Evolutionary conservation across 2,113 vertebrate species (phyloP).

Genomic region (Peromyscus californicus): DNA sequence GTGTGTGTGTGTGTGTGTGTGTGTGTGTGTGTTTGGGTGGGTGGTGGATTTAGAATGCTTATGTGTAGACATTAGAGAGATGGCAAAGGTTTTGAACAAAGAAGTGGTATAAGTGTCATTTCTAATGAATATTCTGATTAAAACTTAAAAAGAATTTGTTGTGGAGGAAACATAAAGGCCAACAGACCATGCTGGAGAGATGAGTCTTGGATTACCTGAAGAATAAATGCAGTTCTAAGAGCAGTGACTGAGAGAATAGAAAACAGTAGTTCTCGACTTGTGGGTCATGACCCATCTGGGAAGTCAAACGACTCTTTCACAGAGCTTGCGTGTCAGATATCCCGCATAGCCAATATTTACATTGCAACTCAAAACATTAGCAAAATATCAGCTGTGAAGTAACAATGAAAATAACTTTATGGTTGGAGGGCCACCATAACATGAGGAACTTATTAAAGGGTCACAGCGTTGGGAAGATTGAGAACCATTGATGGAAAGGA

Average conservation of each 20-base stretch:
- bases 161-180: not conserved
- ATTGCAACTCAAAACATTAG: not conserved
- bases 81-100: conserved; percentile 9
- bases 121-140: conserved; percentile 4
- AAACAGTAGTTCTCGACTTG: not conserved
- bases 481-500: not conserved
- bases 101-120: not conserved
- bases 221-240: not conserved
- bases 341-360: not conserved
- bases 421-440: not conserved
- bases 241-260: not conserved
- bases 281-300: not conserved
- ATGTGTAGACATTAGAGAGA: not conserved
- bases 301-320: not conserved
- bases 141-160: not conserved
- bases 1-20: no score
- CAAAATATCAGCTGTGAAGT: not conserved
- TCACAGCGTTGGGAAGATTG: not conserved
- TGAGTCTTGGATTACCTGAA: not conserved
- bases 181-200: not conserved
- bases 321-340: no score
- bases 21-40: no score
- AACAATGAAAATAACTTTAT: not conserved
- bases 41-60: not conserved
- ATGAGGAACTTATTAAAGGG: not conserved